Conservation (phyloP, 2,797 vertebrate species). For the Gila robusta region DNA sequence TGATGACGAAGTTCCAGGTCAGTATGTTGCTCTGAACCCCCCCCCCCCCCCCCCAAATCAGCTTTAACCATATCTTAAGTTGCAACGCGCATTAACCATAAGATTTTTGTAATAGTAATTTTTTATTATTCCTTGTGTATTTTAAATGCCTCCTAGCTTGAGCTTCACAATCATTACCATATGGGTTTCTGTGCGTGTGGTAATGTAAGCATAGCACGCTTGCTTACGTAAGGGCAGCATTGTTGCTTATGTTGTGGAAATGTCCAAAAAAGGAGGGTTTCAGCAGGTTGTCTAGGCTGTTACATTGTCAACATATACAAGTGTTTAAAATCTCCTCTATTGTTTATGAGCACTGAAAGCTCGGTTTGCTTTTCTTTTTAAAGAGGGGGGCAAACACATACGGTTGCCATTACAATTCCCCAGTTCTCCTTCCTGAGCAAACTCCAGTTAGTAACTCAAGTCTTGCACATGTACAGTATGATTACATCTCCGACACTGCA, state of each 20-base stretch:
- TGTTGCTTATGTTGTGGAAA: slow-evolving; percentile 11
- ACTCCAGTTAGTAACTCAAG: slow-evolving; percentile 57
- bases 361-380: slow-evolving; percentile 72
- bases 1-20: slow-evolving; percentile 98
- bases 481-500: slow-evolving; percentile 63
- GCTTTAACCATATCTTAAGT: not conserved
- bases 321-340: slow-evolving; percentile 64
- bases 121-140: slow-evolving; percentile 19
- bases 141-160: slow-evolving; percentile 2
- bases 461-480: slow-evolving; percentile 66
- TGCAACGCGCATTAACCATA: not conserved
- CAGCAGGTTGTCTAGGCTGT: slow-evolving; percentile 12
- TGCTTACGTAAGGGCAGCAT: not conserved
- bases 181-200: slow-evolving; percentile 23
- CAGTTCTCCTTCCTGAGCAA: slow-evolving; percentile 60
- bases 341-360: slow-evolving; percentile 68
- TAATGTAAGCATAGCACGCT: slow-evolving; percentile 22
- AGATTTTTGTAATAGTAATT: not conserved
- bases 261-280: slow-evolving; percentile 23
- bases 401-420: slow-evolving; percentile 74
- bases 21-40: slow-evolving; percentile 28
- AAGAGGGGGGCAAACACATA: slow-evolving; percentile 63
- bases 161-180: slow-evolving; percentile 34
- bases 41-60: not conserved
- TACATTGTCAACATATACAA: slow-evolving; percentile 21